These are phyloP conservation scores for Drosophila neocordata DNA, from an alignment of 1,140 invertebrate genomes.

Conservation along the genomic window DNA sequence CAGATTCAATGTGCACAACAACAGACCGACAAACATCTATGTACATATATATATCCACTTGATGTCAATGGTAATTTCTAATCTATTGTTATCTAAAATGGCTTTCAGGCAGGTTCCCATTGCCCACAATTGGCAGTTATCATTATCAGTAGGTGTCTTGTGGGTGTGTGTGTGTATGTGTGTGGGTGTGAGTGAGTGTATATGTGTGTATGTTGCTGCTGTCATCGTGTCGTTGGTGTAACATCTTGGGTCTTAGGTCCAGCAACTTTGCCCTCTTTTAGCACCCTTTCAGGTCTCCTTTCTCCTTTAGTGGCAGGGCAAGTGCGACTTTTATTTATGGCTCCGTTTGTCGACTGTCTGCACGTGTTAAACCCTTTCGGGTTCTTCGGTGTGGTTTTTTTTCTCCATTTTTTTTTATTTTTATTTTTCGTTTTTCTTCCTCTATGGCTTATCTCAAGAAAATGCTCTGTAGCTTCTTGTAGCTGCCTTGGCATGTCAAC, in stretches of 20 bases:
- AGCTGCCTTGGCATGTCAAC: conserved; percentile 59
- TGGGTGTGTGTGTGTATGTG: background rate
- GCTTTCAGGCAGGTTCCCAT: conserved; percentile 6
- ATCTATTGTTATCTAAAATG: background rate
- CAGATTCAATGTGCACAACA: no score
- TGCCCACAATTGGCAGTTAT: conserved; percentile 57
- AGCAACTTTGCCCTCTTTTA: conserved; percentile 11
- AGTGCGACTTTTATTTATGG: conserved; percentile 65
- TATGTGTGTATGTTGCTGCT: conserved; percentile 39
- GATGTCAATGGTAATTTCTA: background rate
- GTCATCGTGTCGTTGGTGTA: conserved; percentile 44
- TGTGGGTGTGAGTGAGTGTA: conserved; percentile 27
- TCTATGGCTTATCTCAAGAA: conserved; percentile 48
- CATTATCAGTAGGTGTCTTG: conserved; percentile 41
- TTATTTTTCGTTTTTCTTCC: conserved; percentile 3
- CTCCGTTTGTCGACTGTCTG: conserved; percentile 30
- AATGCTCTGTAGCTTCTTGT: conserved; percentile 16
- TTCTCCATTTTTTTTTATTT: background rate
- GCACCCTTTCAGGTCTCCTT: conserved; percentile 12
- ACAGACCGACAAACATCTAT: background rate
- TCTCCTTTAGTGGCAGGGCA: background rate
- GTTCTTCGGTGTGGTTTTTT: background rate
- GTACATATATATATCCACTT: background rate
- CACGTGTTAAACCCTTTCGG: conserved; percentile 64
- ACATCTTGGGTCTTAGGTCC: conserved; percentile 18